A percentile compares a stretch with the other conserved stretches of the same genome.
Evolutionary conservation across 1,140 invertebrate genomes (phyloP).

Genomic region (Monomorium pharaonis): DNA sequence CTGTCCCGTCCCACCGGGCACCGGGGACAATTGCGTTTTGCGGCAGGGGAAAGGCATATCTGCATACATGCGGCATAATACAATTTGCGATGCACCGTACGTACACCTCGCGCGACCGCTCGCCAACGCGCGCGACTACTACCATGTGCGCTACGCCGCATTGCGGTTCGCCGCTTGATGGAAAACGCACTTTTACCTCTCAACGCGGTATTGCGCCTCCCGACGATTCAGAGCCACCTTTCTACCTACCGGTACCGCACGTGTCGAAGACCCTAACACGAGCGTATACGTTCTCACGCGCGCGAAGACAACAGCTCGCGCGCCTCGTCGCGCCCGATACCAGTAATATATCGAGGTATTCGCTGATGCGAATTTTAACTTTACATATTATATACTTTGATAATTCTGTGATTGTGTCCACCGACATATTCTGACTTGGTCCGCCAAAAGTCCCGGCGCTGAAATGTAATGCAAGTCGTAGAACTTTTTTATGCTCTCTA

Average conservation of each 20-base stretch:
- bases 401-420: background rate
- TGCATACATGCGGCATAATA: conserved; percentile 80
- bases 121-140: conserved; percentile 60
- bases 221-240: conserved; percentile 51
- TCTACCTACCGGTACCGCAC: conserved; percentile 64
- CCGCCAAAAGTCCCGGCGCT: too few relatives aligned
- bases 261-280: conserved; percentile 54
- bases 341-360: too few relatives aligned
- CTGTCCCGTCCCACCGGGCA: conserved; percentile 6
- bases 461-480: too few relatives aligned
- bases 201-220: conserved; percentile 19
- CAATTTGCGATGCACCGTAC: conserved; percentile 77
- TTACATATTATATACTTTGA: background rate
- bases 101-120: conserved; percentile 47
- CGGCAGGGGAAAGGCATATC: conserved; percentile 71
- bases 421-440: background rate
- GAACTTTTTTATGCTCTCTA: too few relatives aligned
- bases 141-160: conserved; percentile 56
- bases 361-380: background rate
- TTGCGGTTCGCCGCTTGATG: conserved; percentile 81
- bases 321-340: conserved; percentile 20
- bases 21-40: conserved; percentile 78
- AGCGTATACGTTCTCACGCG: conserved; percentile 66
- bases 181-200: conserved; percentile 77
- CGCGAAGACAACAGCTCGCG: conserved; percentile 13